Percentiles rank a stretch among this genome's conserved stretches.
phyloP scores from a whole-genome alignment of 92 coral and sea anemone genomes.

The Phenganax stokvisi region DNA sequence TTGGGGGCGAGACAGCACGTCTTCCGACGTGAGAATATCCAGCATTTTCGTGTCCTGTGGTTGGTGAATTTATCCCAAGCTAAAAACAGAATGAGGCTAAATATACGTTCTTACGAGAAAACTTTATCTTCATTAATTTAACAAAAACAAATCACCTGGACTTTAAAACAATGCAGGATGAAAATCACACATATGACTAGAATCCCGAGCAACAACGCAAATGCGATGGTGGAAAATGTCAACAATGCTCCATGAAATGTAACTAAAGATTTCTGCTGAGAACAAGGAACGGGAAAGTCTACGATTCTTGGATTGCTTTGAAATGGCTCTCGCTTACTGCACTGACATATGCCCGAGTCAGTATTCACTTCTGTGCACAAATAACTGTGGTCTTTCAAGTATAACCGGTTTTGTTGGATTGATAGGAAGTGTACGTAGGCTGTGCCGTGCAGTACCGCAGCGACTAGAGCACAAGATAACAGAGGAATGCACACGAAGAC shows the following conservation, averaged over 20 bases:
- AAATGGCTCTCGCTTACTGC: not conserved
- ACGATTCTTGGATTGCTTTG: not conserved
- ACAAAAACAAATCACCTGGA: conserved; percentile 6
- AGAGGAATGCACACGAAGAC: not conserved
- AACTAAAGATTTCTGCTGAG: conserved; percentile 6
- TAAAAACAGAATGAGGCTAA: not conserved
- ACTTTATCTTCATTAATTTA: not conserved
- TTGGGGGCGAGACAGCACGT: not conserved
- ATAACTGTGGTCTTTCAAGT: not conserved
- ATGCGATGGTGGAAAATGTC: not conserved
- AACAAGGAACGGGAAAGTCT: conserved; percentile 1
- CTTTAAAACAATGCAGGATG: not conserved
- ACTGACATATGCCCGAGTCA: not conserved
- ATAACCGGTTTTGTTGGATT: not conserved
- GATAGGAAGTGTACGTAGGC: conserved; percentile 14
- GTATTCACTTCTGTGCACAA: not conserved
- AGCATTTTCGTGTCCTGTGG: not conserved
- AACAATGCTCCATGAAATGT: conserved; percentile 18
- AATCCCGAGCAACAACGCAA: conserved; percentile 11
- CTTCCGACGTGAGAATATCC: conserved; percentile 13
- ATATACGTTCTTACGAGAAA: not conserved
- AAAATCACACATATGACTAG: not conserved
- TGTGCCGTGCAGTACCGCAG: conserved; percentile 18
- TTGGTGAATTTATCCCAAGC: not conserved
- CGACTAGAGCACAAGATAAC: conserved; percentile 7